Conservation (phyloP, 2,797 vertebrate genomes). For the Pterois miles region DNA sequence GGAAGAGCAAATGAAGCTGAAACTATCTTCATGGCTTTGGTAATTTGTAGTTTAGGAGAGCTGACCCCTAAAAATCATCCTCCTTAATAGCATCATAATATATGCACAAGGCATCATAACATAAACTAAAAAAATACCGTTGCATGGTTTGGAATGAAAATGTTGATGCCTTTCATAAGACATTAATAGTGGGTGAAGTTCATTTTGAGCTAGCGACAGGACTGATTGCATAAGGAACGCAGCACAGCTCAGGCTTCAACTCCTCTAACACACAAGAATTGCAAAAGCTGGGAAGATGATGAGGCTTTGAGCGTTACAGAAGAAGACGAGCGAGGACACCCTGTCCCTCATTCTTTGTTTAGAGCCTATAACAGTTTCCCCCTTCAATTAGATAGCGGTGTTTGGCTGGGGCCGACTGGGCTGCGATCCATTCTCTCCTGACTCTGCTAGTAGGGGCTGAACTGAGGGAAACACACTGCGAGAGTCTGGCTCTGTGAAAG, state of each 20-base stretch:
- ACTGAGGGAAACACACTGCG: slow-evolving; percentile 73
- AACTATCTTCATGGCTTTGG: not conserved
- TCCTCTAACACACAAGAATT: slow-evolving; percentile 49
- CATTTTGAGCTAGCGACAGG: slow-evolving; percentile 5
- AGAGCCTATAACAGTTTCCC: slow-evolving; percentile 76
- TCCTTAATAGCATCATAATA: not conserved
- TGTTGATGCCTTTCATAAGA: not conserved
- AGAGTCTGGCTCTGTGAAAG: slow-evolving; percentile 82
- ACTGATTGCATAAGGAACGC: slow-evolving; percentile 27
- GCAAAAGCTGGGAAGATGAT: slow-evolving; percentile 61
- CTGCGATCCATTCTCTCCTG: slow-evolving; percentile 77
- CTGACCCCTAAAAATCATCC: not conserved
- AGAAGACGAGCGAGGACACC: slow-evolving; percentile 77
- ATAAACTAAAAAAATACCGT: not conserved
- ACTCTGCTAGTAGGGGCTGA: slow-evolving; percentile 80
- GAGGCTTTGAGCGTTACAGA: slow-evolving; percentile 50
- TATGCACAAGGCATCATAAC: too few relatives aligned
- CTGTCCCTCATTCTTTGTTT: slow-evolving; percentile 69
- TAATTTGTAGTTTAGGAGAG: not conserved
- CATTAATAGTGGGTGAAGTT: slow-evolving; percentile 9
- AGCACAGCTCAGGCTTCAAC: slow-evolving; percentile 44
- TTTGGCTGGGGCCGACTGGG: slow-evolving; percentile 65
- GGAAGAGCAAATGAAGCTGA: not conserved
- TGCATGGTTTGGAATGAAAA: slow-evolving; percentile 1
- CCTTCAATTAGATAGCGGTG: slow-evolving; percentile 72